These are phyloP conservation scores for Andrena dorsata DNA, from an alignment of 2,888 invertebrate genomes.

Conservation along the genomic window DNA sequence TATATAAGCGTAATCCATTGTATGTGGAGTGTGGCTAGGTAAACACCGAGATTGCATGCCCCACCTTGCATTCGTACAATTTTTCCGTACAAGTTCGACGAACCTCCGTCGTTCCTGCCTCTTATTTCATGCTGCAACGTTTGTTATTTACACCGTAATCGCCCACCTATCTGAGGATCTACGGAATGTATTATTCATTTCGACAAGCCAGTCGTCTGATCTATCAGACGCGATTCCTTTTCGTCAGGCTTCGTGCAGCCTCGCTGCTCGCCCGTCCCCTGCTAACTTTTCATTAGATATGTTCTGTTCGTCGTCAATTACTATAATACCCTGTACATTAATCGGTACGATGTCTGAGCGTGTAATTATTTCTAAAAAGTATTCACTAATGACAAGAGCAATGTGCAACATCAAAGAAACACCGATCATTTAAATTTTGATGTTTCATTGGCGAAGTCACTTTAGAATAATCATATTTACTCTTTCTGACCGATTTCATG, in stretches of 20 bases:
- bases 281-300: not conserved
- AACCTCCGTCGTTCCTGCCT: constrained; percentile 38
- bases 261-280: not conserved
- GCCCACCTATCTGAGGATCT: constrained; percentile 26
- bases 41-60: constrained; percentile 28
- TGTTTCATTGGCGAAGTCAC: not conserved
- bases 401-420: not conserved
- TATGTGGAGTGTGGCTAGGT: constrained; percentile 1
- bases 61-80: constrained; percentile 7
- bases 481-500: no score
- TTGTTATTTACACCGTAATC: constrained; percentile 42
- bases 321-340: not conserved
- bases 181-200: constrained; percentile 53
- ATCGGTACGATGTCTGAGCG: not conserved
- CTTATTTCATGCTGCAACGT: constrained; percentile 5
- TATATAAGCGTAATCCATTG: constrained; percentile 19
- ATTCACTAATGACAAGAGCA: not conserved
- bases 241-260: not conserved
- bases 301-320: not conserved
- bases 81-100: constrained; percentile 42
- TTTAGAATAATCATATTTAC: not conserved
- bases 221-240: constrained; percentile 22
- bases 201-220: constrained; percentile 11
- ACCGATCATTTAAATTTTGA: not conserved
- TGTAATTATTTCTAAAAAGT: not conserved